A percentile compares a stretch with the other conserved stretches of the same genome.
phyloP scores from a whole-genome alignment of 2,113 vertebrate genomes.

The Vanacampus margaritifer region DNA sequence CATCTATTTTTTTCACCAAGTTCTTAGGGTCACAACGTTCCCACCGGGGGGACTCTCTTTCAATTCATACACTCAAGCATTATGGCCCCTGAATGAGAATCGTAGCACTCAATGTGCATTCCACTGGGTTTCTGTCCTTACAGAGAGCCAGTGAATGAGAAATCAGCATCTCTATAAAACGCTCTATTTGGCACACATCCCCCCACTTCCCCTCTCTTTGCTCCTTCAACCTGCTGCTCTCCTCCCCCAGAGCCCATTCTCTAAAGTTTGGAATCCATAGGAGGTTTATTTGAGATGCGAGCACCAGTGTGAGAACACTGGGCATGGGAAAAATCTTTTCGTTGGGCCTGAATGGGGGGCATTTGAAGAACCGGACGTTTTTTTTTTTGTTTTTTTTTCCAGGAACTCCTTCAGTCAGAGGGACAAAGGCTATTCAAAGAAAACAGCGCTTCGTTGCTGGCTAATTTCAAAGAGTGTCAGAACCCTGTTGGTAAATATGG shows the following conservation, averaged over 20 bases:
- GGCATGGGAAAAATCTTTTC: conserved; percentile 59
- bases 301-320: conserved; percentile 67
- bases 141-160: conserved; percentile 66
- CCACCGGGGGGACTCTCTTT: conserved; percentile 81
- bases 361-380: conserved; percentile 65
- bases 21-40: conserved; percentile 85
- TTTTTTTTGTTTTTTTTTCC: conserved; percentile 28
- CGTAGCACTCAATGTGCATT: conserved; percentile 57
- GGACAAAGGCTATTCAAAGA: conserved; percentile 57
- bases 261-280: conserved; percentile 69
- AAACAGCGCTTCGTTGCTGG: conserved; percentile 47
- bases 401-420: conserved; percentile 46
- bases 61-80: conserved; percentile 77
- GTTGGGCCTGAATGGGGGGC: conserved; percentile 62
- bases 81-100: conserved; percentile 78
- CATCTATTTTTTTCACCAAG: conserved; percentile 68
- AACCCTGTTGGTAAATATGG: conserved; percentile 30
- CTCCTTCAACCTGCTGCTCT: conserved; percentile 9
- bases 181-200: conserved; percentile 45
- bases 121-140: conserved; percentile 62
- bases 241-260: conserved; percentile 49
- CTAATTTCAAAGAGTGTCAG: conserved; percentile 48
- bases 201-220: conserved; percentile 13
- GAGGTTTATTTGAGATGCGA: conserved; percentile 69
- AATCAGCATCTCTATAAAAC: conserved; percentile 79